Evolutionary conservation across 2,113 vertebrate genomes (phyloP), one percentile per base, ranked within the genome.

Genomic region (Oxyura jamaicensis): DNA sequence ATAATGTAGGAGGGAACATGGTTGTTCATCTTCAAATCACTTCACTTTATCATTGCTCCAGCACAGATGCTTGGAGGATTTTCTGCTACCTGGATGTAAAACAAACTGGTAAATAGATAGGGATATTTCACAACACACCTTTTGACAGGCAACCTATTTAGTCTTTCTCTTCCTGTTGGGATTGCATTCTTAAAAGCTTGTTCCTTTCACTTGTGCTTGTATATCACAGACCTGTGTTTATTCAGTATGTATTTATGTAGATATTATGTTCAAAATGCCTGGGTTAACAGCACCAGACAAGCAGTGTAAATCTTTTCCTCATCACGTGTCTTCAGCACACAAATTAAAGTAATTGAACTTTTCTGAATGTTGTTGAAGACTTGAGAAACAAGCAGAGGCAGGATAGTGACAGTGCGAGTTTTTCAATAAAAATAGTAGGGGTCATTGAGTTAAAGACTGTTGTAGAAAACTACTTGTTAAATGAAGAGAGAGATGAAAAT

Each of bases 291-390:
- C 83, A 84, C 29, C 9, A 18, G 60, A 31, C 41, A 86, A 89
- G 23, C 6, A 56, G 23, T 59, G 31, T 74, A 95, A 93, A 94
- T 88, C 36, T 95, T 74, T 41, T 86, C 56, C 74, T 87, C n/a
- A 65, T 80, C 46, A 71, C 18, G 2, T 44, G 72, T 17, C 29
- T 59, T 94, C 60, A 91, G 26, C 59, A 82, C 36, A 81, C 3
- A 85, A 88, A 92, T 82, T 60, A 53, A 91, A 88, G 25, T 56
- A 92, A 76, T 23, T 46, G 28, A 88, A 86, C 20, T 68, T 90
- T 91, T 33, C 35, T 53, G 18, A 91, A 63, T 33, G 8, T 10
- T 88, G 42, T 8, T 77, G 65, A 82, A 50, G 36, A 67, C 67
- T 60, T 73, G 18, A 79, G 60, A 67, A 81, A 68, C n/a, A 74